phyloP scores from a whole-genome alignment of 1,140 invertebrate genomes.

The Odontomachus brunneus region DNA sequence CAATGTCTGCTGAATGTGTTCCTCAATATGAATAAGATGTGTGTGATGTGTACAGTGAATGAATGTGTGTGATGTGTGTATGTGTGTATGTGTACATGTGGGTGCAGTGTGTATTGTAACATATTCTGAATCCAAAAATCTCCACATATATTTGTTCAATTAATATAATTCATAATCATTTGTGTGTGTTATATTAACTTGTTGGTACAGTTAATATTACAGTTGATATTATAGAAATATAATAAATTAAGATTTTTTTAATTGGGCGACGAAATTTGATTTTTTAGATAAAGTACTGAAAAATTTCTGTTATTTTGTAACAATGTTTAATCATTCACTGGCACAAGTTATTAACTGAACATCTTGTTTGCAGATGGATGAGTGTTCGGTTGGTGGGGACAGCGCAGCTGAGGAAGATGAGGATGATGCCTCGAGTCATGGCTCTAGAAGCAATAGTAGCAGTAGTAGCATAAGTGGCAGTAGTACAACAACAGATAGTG shows the following conservation, averaged over 20 bases:
- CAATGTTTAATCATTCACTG: neutral
- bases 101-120: neutral
- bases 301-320: neutral
- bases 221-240: neutral
- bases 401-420: slow-evolving; percentile 84
- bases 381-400: slow-evolving; percentile 83
- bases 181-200: neutral
- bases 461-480: slow-evolving; percentile 81
- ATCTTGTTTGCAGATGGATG: slow-evolving; percentile 77
- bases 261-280: neutral
- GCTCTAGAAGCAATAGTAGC: slow-evolving; percentile 80
- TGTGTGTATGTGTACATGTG: neutral
- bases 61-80: too few species aligned
- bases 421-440: slow-evolving; percentile 81
- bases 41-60: too few species aligned
- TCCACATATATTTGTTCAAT: neutral
- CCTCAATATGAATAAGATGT: too few species aligned
- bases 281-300: neutral
- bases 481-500: slow-evolving; percentile 80
- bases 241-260: neutral
- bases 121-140: neutral
- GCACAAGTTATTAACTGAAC: neutral
- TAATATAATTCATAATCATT: neutral
- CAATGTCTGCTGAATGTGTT: neutral
- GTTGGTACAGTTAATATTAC: too few species aligned